Evolutionary conservation across 1,140 invertebrate genomes (phyloP).

Genomic region (Microplitis mediator): DNA sequence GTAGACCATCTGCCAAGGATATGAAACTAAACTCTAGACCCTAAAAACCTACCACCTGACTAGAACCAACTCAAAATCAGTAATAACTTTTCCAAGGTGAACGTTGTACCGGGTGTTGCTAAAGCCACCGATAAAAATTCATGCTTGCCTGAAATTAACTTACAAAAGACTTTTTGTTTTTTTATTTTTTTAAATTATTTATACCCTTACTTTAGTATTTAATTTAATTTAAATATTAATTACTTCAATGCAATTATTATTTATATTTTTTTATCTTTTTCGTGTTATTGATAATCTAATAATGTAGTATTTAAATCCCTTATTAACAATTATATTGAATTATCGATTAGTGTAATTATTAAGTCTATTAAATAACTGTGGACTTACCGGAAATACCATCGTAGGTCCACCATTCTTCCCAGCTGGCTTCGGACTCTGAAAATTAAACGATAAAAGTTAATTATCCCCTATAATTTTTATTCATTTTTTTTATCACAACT

Average conservation of each 20-base stretch:
- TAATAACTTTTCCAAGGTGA: slow-evolving; percentile 40
- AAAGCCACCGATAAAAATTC: slow-evolving; percentile 29
- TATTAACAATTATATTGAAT: neutral
- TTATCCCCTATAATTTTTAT: neutral
- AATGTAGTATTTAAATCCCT: neutral
- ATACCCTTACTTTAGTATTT: neutral
- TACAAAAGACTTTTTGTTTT: neutral
- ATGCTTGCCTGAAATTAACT: slow-evolving; percentile 31
- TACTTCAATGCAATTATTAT: neutral
- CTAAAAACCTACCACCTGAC: slow-evolving; percentile 43
- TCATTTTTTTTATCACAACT: too few relatives aligned
- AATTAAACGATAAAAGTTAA: slow-evolving; percentile 35
- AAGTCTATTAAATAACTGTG: slow-evolving; percentile 2
- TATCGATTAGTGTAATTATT: neutral
- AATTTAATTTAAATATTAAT: neutral
- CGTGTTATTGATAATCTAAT: neutral
- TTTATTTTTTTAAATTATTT: neutral
- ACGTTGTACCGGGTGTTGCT: slow-evolving; percentile 26
- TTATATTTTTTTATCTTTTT: neutral
- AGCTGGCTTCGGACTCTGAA: slow-evolving; percentile 63
- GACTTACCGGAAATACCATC: slow-evolving; percentile 70
- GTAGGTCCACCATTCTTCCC: slow-evolving; percentile 75
- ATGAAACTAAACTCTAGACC: slow-evolving; percentile 40
- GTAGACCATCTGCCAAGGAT: slow-evolving; percentile 42
- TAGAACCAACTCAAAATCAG: slow-evolving; percentile 15